Conservation (phyloP, 2,113 vertebrate species). For the Asarcornis scutulata region DNA sequence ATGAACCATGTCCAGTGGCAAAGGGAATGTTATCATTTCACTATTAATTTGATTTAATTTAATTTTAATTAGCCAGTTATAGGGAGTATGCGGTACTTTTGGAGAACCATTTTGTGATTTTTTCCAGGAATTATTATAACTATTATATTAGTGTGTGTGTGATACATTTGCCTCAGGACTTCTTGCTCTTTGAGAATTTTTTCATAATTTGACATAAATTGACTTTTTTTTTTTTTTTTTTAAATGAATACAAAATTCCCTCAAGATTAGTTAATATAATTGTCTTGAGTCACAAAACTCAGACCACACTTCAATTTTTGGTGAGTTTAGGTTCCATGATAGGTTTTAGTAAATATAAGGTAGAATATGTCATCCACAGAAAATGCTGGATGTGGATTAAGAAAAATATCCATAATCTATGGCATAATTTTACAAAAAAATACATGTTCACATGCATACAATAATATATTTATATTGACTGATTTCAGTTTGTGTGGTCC, state of each 20-base stretch:
- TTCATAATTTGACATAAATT: neutral
- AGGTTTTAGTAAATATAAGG: neutral
- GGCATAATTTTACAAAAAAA: neutral
- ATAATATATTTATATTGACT: neutral
- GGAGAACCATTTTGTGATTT: neutral
- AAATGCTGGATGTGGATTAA: neutral
- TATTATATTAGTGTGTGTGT: fast-evolving
- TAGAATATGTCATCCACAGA: neutral
- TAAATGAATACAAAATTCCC: neutral
- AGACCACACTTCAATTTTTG: neutral
- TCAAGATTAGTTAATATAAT: neutral
- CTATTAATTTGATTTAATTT: too few species aligned
- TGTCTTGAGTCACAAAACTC: neutral
- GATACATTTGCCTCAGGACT: neutral
- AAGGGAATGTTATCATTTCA: neutral
- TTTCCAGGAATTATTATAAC: neutral
- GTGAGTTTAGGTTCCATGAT: neutral
- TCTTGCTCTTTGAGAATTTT: neutral
- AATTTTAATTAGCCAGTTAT: too few species aligned
- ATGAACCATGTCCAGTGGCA: neutral
- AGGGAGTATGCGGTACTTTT: neutral
- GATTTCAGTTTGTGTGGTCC: neutral
- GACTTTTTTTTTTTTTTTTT: neutral
- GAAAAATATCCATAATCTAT: neutral
- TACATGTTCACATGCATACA: neutral